These are phyloP conservation scores for Dermatemys mawii DNA, from an alignment of 2,113 vertebrate species.

Conservation along the genomic window DNA sequence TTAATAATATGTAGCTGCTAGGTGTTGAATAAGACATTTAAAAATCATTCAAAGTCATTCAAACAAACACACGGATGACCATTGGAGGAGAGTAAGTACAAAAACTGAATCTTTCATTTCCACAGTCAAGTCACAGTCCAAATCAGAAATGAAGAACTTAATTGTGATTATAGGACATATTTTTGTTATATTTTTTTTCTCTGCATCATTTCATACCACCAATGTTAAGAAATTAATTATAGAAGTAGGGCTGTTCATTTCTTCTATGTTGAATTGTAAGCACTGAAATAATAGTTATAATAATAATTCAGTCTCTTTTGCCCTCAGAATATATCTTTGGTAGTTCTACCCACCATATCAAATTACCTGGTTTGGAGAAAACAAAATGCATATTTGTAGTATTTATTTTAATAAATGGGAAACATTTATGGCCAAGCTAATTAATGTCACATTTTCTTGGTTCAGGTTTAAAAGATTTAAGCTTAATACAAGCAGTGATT, in stretches of 20 bases:
- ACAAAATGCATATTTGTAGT: neutral
- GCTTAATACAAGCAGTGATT: neutral
- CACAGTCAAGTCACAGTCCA: constrained; percentile 16
- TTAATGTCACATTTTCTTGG: constrained; percentile 41
- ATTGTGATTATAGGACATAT: neutral
- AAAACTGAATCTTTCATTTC: constrained; percentile 29
- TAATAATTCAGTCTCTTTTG: constrained; percentile 13
- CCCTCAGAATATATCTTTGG: constrained; percentile 4
- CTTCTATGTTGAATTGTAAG: neutral
- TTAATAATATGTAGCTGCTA: constrained; percentile 16
- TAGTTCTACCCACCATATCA: constrained; percentile 11
- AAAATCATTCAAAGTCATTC: constrained; percentile 29
- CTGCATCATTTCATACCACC: constrained; percentile 46
- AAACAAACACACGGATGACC: constrained; percentile 18
- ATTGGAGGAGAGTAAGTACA: constrained; percentile 53
- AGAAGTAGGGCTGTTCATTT: constrained; percentile 46
- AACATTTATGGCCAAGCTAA: neutral
- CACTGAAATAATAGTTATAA: neutral
- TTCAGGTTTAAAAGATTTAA: constrained; percentile 27
- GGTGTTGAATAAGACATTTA: constrained; percentile 29
- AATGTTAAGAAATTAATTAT: constrained; percentile 56
- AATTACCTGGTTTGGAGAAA: constrained; percentile 40
- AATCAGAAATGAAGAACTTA: neutral
- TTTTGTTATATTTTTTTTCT: constrained; percentile 15
- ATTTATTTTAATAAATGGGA: neutral